These are phyloP conservation scores for Enteromius paludinosus DNA, from an alignment of 2,797 vertebrate species.

Conservation along the genomic window DNA sequence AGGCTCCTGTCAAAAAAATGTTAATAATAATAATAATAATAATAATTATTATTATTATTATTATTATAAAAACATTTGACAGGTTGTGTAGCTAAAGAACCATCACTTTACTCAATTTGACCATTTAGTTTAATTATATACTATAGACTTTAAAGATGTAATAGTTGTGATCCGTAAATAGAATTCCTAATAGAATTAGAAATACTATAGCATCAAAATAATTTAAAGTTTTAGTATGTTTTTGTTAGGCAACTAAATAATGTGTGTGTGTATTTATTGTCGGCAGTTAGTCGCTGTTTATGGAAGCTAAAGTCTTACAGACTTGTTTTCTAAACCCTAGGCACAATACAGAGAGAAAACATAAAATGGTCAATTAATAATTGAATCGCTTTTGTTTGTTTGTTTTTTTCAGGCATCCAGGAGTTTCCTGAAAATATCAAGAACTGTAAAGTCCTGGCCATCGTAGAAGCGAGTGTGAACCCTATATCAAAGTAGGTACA, in stretches of 20 bases:
- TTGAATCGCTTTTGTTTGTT: not conserved
- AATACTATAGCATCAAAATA: not conserved
- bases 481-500: conserved; percentile 95
- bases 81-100: not conserved
- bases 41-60: no score
- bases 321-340: not conserved
- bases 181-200: not conserved
- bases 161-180: not conserved
- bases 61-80: not conserved
- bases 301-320: not conserved
- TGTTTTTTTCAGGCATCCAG: conserved; percentile 87
- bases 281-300: not conserved
- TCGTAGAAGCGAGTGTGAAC: conserved; percentile 97
- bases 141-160: not conserved
- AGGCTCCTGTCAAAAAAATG: not conserved
- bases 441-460: conserved; percentile 93
- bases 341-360: not conserved
- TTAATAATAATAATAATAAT: not conserved
- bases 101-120: not conserved
- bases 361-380: not conserved
- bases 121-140: not conserved
- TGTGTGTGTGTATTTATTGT: not conserved
- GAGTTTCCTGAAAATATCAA: conserved; percentile 99
- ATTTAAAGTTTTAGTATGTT: not conserved
- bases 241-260: not conserved